phyloP scores from a whole-genome alignment of 2,113 vertebrate species.

The Numenius arquata region DNA sequence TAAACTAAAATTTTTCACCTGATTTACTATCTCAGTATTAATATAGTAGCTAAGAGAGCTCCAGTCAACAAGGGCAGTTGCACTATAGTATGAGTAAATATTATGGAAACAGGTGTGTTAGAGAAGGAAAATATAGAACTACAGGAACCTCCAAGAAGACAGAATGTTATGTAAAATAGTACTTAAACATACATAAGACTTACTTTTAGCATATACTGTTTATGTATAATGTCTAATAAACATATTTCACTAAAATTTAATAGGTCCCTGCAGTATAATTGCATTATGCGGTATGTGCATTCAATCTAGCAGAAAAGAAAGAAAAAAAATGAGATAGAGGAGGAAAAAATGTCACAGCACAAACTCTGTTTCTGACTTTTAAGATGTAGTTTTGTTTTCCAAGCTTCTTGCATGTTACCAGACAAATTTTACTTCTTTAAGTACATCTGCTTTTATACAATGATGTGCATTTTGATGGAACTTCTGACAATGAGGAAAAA shows the following conservation, averaged over 20 bases:
- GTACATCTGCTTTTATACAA: background rate
- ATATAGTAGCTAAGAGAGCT: constrained; percentile 14
- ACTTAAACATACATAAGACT: background rate
- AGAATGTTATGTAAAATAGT: constrained; percentile 32
- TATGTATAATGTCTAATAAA: constrained; percentile 53
- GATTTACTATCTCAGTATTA: constrained; percentile 51
- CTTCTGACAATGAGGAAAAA: background rate
- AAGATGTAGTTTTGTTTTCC: background rate
- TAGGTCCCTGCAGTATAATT: constrained; percentile 2
- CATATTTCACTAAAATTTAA: constrained; percentile 41
- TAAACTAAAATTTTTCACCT: constrained; percentile 44
- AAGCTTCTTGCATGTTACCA: background rate
- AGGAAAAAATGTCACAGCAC: background rate
- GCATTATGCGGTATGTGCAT: background rate
- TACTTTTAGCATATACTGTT: constrained; percentile 21
- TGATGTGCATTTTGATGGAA: background rate
- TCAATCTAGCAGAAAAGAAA: constrained; percentile 20
- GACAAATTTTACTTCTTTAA: background rate
- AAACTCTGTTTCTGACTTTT: background rate
- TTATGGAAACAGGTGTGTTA: background rate
- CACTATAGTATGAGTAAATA: background rate
- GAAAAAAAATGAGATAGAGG: background rate
- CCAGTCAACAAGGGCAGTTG: background rate
- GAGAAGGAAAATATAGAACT: background rate
- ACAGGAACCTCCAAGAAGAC: constrained; percentile 1